Percentiles rank a stretch among this genome's conserved stretches.
Evolutionary conservation across 2,113 vertebrate genomes (phyloP).

Genomic region (Pimephales promelas): DNA sequence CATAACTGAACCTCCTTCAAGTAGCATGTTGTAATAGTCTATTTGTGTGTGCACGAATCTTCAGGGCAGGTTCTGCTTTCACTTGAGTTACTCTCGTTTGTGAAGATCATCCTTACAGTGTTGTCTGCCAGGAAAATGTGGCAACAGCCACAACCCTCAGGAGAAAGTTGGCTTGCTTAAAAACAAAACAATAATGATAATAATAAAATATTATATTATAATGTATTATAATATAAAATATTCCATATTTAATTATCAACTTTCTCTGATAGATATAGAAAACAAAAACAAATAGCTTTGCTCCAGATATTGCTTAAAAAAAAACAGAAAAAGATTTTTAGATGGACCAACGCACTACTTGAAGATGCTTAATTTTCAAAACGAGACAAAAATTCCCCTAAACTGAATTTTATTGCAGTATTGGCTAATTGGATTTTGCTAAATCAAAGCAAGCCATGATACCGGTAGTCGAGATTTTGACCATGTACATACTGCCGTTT

Average conservation of each 20-base stretch:
- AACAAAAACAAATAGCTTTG: background rate
- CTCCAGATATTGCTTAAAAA: constrained; percentile 20
- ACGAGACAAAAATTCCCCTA: background rate
- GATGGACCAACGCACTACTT: constrained; percentile 21
- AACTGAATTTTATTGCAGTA: constrained; percentile 36
- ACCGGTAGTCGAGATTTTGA: background rate
- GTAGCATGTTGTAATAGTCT: constrained; percentile 94
- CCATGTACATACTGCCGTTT: constrained; percentile 1
- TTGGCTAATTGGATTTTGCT: constrained; percentile 14
- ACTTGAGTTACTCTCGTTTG: constrained; percentile 74
- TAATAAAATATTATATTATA: background rate
- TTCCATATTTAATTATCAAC: background rate
- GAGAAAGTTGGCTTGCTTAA: constrained; percentile 68
- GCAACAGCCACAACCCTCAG: constrained; percentile 71
- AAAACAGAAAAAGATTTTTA: constrained; percentile 9
- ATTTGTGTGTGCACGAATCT: constrained; percentile 81
- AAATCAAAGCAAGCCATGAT: background rate
- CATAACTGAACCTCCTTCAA: constrained; percentile 76
- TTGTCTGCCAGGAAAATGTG: constrained; percentile 74
- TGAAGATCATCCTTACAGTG: constrained; percentile 75
- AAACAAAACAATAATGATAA: constrained; percentile 49
- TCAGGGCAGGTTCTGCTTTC: constrained; percentile 69
- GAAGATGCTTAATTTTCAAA: constrained; percentile 7
- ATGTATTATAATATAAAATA: constrained; percentile 1
- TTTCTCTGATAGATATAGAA: constrained; percentile 13